These are phyloP conservation scores for Halcyon senegalensis DNA, from an alignment of 2,113 vertebrate genomes.

Conservation along the genomic window DNA sequence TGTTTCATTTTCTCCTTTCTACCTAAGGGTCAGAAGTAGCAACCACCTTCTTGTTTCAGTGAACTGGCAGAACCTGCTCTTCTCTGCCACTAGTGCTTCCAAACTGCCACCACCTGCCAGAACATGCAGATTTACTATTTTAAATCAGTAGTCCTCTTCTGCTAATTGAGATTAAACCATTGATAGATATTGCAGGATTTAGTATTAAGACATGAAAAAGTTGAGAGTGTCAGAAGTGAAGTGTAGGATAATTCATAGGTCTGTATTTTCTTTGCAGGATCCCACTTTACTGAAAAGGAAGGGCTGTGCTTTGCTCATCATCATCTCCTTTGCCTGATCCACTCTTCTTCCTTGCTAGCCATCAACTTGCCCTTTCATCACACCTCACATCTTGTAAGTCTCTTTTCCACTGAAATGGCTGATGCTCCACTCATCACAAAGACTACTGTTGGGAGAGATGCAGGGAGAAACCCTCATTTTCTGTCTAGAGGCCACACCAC, in stretches of 20 bases:
- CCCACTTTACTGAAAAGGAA: not conserved
- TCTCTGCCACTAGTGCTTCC: fast-evolving
- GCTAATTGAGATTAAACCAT: not conserved
- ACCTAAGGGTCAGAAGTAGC: not conserved
- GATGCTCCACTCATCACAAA: not conserved
- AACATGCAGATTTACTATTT: not conserved
- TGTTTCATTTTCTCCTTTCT: not conserved
- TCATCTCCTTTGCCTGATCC: fast-evolving
- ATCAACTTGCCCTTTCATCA: not conserved
- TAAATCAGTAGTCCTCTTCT: not conserved
- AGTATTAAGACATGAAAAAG: not conserved
- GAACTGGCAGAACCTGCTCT: not conserved
- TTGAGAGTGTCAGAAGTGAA: not conserved
- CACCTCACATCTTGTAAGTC: not conserved
- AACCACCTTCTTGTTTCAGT: not conserved
- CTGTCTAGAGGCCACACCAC: not conserved
- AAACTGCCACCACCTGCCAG: not conserved
- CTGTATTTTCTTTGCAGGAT: not conserved
- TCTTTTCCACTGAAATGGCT: not conserved
- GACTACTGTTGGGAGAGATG: not conserved
- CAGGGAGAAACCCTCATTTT: not conserved
- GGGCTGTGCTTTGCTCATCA: not conserved
- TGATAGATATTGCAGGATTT: not conserved
- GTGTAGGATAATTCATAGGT: not conserved
- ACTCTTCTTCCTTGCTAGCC: not conserved